phyloP scores from a whole-genome alignment of 2,797 vertebrate genomes.

The Pangasius krempfi region DNA sequence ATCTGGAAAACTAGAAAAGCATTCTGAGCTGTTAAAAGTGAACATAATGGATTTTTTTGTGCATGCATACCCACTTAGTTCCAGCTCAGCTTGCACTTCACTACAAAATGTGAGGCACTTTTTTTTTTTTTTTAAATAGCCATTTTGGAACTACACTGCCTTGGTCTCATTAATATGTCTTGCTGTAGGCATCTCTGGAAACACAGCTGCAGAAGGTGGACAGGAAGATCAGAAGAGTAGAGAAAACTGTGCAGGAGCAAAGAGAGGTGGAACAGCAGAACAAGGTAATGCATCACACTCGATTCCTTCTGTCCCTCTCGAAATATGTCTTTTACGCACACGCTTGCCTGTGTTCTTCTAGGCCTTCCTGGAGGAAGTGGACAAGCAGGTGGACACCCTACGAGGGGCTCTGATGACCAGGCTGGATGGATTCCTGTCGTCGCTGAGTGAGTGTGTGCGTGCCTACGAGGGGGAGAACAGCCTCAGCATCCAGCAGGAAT shows the following conservation, averaged over 20 bases:
- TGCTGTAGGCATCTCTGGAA: slow-evolving; percentile 66
- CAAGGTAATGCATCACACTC: slow-evolving; percentile 60
- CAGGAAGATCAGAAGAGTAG: slow-evolving; percentile 66
- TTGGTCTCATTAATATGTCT: background rate
- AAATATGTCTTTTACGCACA: background rate
- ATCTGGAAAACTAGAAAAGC: background rate
- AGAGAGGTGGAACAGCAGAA: slow-evolving; percentile 70
- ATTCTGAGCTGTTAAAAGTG: background rate
- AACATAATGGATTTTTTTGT: background rate
- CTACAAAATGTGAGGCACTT: background rate
- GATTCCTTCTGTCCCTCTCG: background rate
- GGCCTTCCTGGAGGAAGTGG: slow-evolving; percentile 68
- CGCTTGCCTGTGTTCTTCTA: slow-evolving; percentile 36
- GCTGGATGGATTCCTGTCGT: slow-evolving; percentile 61
- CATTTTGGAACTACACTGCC: background rate
- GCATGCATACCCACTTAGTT: background rate
- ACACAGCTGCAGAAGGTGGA: slow-evolving; percentile 66
- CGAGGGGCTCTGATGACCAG: slow-evolving; percentile 63
- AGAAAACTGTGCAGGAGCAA: slow-evolving; percentile 71
- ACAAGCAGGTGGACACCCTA: slow-evolving; percentile 62
- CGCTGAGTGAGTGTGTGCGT: slow-evolving; percentile 58
- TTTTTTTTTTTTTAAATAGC: background rate
- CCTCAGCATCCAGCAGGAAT: slow-evolving; percentile 67
- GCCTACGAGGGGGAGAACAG: slow-evolving; percentile 54
- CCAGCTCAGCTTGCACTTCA: background rate